phyloP scores from a whole-genome alignment of 2,113 vertebrate species.

The Lamprotornis superbus region DNA sequence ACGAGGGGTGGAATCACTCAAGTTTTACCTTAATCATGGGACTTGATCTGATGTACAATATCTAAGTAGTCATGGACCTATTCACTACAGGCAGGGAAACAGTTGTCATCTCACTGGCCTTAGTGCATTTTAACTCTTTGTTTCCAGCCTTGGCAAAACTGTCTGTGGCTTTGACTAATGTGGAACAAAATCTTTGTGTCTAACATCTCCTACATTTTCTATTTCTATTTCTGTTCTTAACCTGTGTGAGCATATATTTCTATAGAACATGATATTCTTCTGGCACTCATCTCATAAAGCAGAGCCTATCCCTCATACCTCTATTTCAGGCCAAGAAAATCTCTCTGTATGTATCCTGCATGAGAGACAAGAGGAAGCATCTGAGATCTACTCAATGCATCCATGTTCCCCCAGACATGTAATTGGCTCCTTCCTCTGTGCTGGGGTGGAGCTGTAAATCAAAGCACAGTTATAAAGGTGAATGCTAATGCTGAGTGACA shows the following conservation, averaged over 20 bases:
- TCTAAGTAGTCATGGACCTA: not conserved
- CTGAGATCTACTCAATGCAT: not conserved
- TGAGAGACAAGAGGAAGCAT: not conserved
- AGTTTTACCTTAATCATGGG: not conserved
- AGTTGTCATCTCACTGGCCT: not conserved
- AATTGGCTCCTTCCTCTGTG: not conserved
- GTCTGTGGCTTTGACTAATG: accelerated
- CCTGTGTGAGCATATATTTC: not conserved
- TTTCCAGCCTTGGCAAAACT: not conserved
- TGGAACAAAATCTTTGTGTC: not conserved
- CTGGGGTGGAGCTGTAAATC: conserved; percentile 26
- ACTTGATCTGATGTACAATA: not conserved
- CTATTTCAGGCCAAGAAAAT: not conserved
- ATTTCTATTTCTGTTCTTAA: not conserved
- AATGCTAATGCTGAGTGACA: conserved; percentile 55
- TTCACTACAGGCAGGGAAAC: accelerated
- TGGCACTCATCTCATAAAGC: not conserved
- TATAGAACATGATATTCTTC: not conserved
- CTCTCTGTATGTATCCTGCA: not conserved
- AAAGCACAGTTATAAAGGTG: conserved; percentile 28
- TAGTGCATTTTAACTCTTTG: not conserved
- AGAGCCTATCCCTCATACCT: not conserved
- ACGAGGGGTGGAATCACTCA: not conserved
- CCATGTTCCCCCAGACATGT: not conserved
- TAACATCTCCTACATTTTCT: not conserved